These are phyloP conservation scores for Sylvia borin DNA, from an alignment of 2,797 vertebrate species.

Conservation along the genomic window DNA sequence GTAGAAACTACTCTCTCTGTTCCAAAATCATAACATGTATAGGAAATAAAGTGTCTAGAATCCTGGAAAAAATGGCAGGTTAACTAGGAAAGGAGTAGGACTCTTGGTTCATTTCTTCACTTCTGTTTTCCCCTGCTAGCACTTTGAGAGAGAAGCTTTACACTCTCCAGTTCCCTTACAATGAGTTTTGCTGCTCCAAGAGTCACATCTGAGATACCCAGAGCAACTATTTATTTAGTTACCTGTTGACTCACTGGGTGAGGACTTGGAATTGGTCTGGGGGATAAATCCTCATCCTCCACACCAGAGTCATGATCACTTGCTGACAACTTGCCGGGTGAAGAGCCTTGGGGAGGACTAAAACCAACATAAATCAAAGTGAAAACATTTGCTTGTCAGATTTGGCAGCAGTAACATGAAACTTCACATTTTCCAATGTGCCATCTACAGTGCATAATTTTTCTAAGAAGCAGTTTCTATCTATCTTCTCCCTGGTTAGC, in stretches of 20 bases:
- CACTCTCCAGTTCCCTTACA: neutral
- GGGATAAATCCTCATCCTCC: conserved; percentile 94
- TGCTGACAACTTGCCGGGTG: conserved; percentile 74
- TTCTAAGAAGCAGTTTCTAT: neutral
- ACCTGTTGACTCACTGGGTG: conserved; percentile 90
- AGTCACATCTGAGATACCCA: neutral
- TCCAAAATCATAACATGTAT: neutral
- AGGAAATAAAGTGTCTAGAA: neutral
- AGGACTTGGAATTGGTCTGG: conserved; percentile 92
- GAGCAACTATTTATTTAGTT: neutral
- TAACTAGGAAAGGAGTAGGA: neutral
- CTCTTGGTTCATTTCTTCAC: neutral
- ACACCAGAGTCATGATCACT: conserved; percentile 92
- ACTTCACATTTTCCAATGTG: neutral
- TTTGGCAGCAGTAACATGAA: neutral
- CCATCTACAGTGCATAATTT: neutral
- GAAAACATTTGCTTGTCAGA: neutral
- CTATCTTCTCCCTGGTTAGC: neutral
- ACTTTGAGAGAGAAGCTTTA: neutral
- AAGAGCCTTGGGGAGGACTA: conserved; percentile 63
- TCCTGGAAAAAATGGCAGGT: neutral
- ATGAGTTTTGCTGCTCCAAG: neutral
- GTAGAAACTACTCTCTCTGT: neutral
- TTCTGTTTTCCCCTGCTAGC: neutral
- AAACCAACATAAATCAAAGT: neutral